phyloP scores from a whole-genome alignment of 1,140 invertebrate species.

The Trichomalopsis sarcophagae region DNA sequence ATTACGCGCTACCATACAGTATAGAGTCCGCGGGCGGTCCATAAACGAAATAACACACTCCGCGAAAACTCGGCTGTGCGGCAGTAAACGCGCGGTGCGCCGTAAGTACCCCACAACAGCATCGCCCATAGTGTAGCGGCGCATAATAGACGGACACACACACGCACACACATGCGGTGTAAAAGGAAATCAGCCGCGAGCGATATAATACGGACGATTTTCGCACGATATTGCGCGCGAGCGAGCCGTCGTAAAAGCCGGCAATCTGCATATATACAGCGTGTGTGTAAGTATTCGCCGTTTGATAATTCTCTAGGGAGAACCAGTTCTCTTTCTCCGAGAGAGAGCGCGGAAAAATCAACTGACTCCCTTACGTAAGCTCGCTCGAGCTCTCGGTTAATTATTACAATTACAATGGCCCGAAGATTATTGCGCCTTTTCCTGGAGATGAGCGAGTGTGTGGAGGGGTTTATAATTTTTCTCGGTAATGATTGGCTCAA shows the following conservation, averaged over 20 bases:
- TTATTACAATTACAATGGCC: constrained; percentile 32
- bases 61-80: not conserved
- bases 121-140: not conserved
- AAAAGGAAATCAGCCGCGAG: not conserved
- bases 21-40: constrained; percentile 31
- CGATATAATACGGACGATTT: constrained; percentile 20
- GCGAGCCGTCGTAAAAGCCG: constrained; percentile 33
- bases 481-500: too few species aligned
- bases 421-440: not conserved
- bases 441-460: not conserved
- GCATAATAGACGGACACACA: not conserved
- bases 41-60: constrained; percentile 50
- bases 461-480: not conserved
- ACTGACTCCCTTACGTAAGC: constrained; percentile 17
- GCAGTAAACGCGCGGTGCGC: not conserved
- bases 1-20: constrained; percentile 18
- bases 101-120: too few species aligned
- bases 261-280: not conserved
- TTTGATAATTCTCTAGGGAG: constrained; percentile 31
- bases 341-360: too few species aligned
- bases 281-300: too few species aligned
- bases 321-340: constrained; percentile 27
- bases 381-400: not conserved
- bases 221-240: constrained; percentile 35
- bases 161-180: too few species aligned